Evolutionary conservation across 2,888 invertebrate species (phyloP).

Genomic region (Macaria notata): DNA sequence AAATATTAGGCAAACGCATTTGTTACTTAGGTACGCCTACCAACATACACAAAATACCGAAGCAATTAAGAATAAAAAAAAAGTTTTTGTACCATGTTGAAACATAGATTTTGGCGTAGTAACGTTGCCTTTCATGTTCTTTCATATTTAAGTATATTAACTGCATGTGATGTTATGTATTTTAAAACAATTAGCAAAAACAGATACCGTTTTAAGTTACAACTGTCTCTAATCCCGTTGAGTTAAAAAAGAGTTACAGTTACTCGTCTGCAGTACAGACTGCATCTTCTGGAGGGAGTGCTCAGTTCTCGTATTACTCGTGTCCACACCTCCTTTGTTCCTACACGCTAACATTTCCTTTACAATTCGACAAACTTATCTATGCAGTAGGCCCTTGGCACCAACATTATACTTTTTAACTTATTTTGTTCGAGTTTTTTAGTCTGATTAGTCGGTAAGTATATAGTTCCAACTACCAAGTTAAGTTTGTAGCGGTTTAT

Average conservation of each 20-base stretch:
- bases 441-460: neutral
- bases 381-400: neutral
- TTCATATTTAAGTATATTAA: neutral
- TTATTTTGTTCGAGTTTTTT: neutral
- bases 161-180: too few relatives aligned
- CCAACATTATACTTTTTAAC: neutral
- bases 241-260: neutral
- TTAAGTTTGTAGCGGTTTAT: slow-evolving; percentile 4
- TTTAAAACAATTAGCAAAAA: too few relatives aligned
- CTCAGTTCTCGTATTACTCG: slow-evolving; percentile 4
- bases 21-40: too few relatives aligned
- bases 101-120: too few relatives aligned
- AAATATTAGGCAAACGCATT: too few relatives aligned
- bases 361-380: neutral
- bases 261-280: neutral
- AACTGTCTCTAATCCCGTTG: too few relatives aligned
- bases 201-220: too few relatives aligned
- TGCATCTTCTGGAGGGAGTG: neutral
- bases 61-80: too few relatives aligned
- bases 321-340: slow-evolving; percentile 9
- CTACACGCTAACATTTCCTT: neutral
- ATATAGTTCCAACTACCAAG: neutral
- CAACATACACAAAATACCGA: too few relatives aligned
- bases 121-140: neutral
- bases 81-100: too few relatives aligned